Percentiles rank a stretch among this genome's conserved stretches.
phyloP scores from a whole-genome alignment of 92 coral and sea anemone genomes.

The Porites lobata region DNA sequence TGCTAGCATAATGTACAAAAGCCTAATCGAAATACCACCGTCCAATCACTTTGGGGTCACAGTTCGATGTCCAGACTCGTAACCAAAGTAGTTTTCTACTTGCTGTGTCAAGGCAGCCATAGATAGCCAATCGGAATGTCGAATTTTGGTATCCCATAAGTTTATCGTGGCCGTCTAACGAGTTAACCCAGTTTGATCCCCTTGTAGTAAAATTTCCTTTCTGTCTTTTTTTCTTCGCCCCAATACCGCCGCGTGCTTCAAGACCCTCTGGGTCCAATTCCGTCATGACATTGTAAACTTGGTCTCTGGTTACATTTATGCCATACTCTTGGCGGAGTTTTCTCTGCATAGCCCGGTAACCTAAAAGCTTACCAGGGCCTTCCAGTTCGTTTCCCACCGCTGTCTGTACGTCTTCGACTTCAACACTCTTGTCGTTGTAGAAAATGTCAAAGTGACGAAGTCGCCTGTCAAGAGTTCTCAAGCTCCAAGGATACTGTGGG shows the following conservation, averaged over 20 bases:
- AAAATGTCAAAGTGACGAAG: conserved; percentile 50
- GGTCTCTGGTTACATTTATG: too few relatives aligned
- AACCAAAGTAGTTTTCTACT: conserved; percentile 68
- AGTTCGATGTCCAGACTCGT: conserved; percentile 63
- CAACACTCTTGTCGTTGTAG: conserved; percentile 57
- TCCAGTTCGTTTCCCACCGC: too few relatives aligned
- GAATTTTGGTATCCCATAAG: conserved; percentile 40
- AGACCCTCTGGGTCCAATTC: too few relatives aligned
- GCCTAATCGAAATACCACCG: conserved; percentile 78
- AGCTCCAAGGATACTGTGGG: conserved; percentile 60
- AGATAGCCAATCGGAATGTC: conserved; percentile 67
- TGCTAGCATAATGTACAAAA: too few relatives aligned
- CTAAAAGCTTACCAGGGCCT: too few relatives aligned
- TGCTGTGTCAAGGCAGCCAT: conserved; percentile 73
- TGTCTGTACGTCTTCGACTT: too few relatives aligned
- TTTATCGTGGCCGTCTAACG: too few relatives aligned
- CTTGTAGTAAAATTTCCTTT: conserved; percentile 38
- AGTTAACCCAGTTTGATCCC: conserved; percentile 13
- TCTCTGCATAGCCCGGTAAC: too few relatives aligned
- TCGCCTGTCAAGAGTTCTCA: conserved; percentile 46
- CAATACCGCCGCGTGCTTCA: too few relatives aligned
- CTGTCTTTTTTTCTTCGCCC: conserved; percentile 50
- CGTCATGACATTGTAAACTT: too few relatives aligned
- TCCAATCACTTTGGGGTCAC: conserved; percentile 65
- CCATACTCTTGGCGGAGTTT: too few relatives aligned